These are phyloP conservation scores for Elaeidobius kamerunicus DNA, from an alignment of 2,888 invertebrate genomes.

Conservation along the genomic window DNA sequence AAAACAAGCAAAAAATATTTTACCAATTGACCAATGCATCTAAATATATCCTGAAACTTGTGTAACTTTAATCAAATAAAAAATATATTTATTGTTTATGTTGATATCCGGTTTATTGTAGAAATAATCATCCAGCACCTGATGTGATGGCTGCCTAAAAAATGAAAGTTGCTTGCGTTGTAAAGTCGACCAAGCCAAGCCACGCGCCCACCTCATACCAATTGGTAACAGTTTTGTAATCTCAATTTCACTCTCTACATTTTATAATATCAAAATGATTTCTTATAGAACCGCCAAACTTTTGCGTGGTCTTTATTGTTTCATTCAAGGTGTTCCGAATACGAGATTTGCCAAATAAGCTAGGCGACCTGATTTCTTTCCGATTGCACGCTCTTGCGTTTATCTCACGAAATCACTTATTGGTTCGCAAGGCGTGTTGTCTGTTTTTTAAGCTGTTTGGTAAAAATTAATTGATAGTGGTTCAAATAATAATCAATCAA, in stretches of 20 bases:
- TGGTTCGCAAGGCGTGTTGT: neutral
- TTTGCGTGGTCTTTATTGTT: conserved; percentile 25
- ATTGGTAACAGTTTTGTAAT: conserved; percentile 28
- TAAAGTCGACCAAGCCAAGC: conserved; percentile 8
- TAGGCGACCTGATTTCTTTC: conserved; percentile 18
- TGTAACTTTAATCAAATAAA: no score
- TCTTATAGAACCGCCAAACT: conserved; percentile 5
- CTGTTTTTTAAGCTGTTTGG: neutral
- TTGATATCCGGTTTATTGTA: no score
- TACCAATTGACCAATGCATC: no score
- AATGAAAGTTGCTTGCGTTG: conserved; percentile 24
- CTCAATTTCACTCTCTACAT: conserved; percentile 29
- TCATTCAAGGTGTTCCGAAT: conserved; percentile 28
- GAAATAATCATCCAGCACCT: no score
- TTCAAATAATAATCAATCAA: no score
- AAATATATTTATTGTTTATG: no score
- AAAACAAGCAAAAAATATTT: no score
- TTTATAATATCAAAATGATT: conserved; percentile 23
- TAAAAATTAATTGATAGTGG: no score
- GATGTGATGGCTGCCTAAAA: conserved; percentile 12
- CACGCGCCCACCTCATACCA: conserved; percentile 25
- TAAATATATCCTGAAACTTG: no score
- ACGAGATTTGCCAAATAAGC: conserved; percentile 19
- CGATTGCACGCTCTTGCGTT: neutral
- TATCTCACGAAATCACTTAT: neutral